Percentiles rank a stretch among this genome's conserved stretches.
Evolutionary conservation across 2,797 vertebrate genomes (phyloP).

Genomic region (Okamejei kenojei): DNA sequence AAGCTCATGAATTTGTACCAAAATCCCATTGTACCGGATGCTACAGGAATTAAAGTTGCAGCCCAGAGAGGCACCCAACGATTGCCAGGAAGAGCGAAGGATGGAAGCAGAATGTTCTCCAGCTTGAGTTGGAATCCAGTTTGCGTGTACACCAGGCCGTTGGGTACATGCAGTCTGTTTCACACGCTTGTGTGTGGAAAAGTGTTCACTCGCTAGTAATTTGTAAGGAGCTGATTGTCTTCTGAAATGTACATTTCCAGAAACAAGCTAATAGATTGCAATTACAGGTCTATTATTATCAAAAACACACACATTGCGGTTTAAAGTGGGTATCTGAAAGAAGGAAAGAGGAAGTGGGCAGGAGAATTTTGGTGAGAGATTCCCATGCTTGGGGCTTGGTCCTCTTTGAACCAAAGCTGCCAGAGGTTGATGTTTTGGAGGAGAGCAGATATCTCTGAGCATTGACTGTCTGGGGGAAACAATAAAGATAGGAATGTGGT

Average conservation of each 20-base stretch:
- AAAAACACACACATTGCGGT: no score
- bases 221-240: background rate
- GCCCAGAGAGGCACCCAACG: background rate
- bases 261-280: background rate
- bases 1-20: background rate
- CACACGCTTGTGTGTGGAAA: background rate
- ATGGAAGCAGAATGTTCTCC: background rate
- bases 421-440: no score
- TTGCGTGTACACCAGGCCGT: background rate
- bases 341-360: no score
- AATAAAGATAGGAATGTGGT: no score
- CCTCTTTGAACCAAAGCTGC: no score
- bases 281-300: no score
- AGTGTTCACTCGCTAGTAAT: background rate
- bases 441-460: no score
- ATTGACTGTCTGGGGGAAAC: no score
- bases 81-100: background rate
- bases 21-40: background rate
- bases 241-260: background rate
- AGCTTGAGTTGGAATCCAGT: background rate
- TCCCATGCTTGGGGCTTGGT: no score
- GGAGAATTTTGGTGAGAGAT: no score
- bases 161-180: background rate
- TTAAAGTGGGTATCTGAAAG: no score
- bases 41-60: background rate